Base-by-base conservation (phyloP, 2,888 invertebrate species). In the Heliconius charithonia region DNA sequence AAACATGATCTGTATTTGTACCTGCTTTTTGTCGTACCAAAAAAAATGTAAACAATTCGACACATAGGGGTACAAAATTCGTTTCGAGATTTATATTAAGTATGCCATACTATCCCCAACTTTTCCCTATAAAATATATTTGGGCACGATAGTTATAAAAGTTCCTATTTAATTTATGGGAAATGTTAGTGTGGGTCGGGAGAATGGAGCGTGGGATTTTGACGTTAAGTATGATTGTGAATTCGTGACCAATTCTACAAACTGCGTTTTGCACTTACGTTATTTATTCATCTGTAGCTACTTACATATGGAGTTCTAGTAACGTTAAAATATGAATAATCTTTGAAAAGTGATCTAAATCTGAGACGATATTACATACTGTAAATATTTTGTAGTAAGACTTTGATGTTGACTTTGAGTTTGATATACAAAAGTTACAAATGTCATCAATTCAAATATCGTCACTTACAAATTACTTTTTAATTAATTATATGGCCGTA, bases 31-130 rank as follows among this genome's bases (percentile, higher is more conserved):
- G 86, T 84, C 80, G 65, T 76, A 69, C 78, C 81, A 87, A 93
- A 93, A 93, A 37, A 94, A 95, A 93, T 90, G 93, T 94, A 93
- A 94, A 94, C 93, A 94, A 91, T 91, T 88, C 87, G 80, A 84
- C 86, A 84, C 82, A 84, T 82, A 81, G 82, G 85, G 86, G 85
- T 85, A 80, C 79, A 82, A 81, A 84, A 84, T 83, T 81, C 84
- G 81, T 73, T 69, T 67, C 56, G 65, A 77, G 77, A 67, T 77
- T 70, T 51, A 45, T 71, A 66, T 56, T 19, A 67, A 63, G 72
- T 67, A 22, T 25, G 66, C 37, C 66, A n/a, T 75, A 45, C 71
- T 71, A 74, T 76, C 22, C 73, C 56, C 16, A 32, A 22, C 62
- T 71, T 76, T 74, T 62, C 12, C 27, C 62, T n/a, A 72, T 69